These are phyloP conservation scores for Phalanger gymnotis DNA, from an alignment of 2,797 vertebrate genomes.

Conservation along the genomic window DNA sequence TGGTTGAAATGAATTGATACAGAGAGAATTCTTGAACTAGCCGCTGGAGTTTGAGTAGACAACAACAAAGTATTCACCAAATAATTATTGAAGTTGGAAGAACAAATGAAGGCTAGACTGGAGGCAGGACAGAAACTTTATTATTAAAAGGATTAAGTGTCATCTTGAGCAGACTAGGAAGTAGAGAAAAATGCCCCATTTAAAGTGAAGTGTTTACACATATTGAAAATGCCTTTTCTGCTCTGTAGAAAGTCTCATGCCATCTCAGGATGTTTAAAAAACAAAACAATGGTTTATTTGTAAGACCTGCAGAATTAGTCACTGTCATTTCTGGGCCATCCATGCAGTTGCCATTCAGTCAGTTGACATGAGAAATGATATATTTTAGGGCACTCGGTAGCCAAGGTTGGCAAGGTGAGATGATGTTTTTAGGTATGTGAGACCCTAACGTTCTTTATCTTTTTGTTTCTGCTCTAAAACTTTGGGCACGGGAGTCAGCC, in stretches of 20 bases:
- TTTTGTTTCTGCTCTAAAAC: not conserved
- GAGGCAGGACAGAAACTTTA: not conserved
- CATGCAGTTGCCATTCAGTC: not conserved
- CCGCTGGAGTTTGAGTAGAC: not conserved
- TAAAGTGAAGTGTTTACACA: not conserved
- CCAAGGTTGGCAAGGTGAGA: not conserved
- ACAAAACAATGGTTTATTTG: not conserved
- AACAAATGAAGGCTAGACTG: not conserved
- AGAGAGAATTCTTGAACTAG: no score
- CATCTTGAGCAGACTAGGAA: not conserved
- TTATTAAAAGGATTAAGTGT: not conserved
- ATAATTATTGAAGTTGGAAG: not conserved
- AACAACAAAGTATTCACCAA: not conserved
- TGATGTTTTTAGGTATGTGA: not conserved
- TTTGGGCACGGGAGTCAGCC: not conserved
- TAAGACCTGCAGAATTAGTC: not conserved
- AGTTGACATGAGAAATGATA: not conserved
- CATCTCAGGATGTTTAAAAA: not conserved
- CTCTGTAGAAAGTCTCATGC: not conserved
- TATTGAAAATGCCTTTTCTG: not conserved
- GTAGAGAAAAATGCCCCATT: not conserved
- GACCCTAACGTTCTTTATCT: not conserved
- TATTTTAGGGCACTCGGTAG: not conserved
- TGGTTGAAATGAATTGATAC: no score
- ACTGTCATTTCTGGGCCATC: not conserved